Percentiles rank a stretch among this genome's conserved stretches.
These are phyloP conservation scores for Aplocera efformata DNA, from an alignment of 2,888 invertebrate species.

Conservation along the genomic window DNA sequence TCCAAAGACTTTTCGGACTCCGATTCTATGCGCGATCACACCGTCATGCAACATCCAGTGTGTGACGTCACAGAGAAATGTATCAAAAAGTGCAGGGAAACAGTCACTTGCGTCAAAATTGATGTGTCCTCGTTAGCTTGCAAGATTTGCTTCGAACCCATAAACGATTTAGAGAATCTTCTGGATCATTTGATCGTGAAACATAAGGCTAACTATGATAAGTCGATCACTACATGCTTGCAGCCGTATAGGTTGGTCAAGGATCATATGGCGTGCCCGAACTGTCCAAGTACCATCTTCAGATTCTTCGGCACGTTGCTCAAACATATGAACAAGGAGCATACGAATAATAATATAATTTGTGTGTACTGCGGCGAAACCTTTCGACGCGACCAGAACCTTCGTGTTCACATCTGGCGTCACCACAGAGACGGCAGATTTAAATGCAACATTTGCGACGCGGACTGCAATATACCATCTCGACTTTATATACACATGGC, in stretches of 20 bases:
- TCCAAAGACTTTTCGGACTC: constrained; percentile 70
- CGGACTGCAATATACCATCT: constrained; percentile 69
- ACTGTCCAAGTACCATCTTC: constrained; percentile 61
- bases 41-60: constrained; percentile 59
- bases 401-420: constrained; percentile 69
- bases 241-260: constrained; percentile 65
- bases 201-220: constrained; percentile 67
- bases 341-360: constrained; percentile 70
- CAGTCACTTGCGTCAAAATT: constrained; percentile 70
- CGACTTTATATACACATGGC: constrained; percentile 75
- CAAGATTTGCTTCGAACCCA: constrained; percentile 63
- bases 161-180: constrained; percentile 54
- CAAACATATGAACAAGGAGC: constrained; percentile 69
- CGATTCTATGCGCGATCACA: constrained; percentile 63
- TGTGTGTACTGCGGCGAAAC: constrained; percentile 71
- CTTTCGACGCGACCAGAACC: constrained; percentile 67
- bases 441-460: constrained; percentile 62
- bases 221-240: constrained; percentile 62
- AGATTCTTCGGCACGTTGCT: constrained; percentile 68
- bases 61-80: constrained; percentile 67
- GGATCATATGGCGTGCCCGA: constrained; percentile 67
- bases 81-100: constrained; percentile 66
- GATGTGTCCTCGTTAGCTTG: constrained; percentile 64
- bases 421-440: constrained; percentile 68
- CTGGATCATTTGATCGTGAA: constrained; percentile 63